Percentiles rank a stretch among this genome's conserved stretches.
Conservation (phyloP, 2,888 invertebrate species). For the Dryobotodes eremita region DNA sequence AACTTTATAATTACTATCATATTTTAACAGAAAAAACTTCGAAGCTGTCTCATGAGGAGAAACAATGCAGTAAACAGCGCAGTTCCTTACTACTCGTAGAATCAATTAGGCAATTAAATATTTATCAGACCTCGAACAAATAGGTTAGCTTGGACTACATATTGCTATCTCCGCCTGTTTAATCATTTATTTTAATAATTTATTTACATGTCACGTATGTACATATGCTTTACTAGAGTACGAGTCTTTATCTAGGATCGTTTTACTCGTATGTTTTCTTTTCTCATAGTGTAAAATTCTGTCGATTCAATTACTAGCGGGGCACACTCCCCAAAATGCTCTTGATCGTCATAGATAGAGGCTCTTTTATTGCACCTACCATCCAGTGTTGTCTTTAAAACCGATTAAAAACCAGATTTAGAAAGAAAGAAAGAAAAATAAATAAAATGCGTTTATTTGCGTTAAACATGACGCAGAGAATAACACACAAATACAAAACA, state of each 20-base stretch:
- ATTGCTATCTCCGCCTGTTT: background rate
- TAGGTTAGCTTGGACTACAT: background rate
- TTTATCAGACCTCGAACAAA: slow-evolving; percentile 15
- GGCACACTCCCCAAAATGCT: too few relatives aligned
- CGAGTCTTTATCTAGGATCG: background rate
- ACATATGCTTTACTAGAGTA: background rate
- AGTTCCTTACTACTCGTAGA: background rate
- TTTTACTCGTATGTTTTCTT: background rate
- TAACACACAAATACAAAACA: too few relatives aligned
- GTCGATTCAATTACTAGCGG: background rate
- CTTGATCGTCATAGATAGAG: background rate
- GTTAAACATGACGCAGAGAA: too few relatives aligned
- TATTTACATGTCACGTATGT: background rate
- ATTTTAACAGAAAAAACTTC: background rate
- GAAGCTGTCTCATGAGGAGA: too few relatives aligned
- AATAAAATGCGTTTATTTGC: too few relatives aligned
- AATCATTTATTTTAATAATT: background rate
- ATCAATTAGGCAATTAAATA: slow-evolving; percentile 1
- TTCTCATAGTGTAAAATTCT: background rate
- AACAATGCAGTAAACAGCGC: background rate
- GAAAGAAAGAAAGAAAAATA: too few relatives aligned
- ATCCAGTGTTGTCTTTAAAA: background rate
- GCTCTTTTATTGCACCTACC: background rate
- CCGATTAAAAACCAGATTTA: too few relatives aligned
- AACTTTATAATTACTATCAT: background rate